A percentile compares a stretch with the other conserved stretches of the same genome.
Conservation (phyloP, 2,888 invertebrate species). For the Pollenia angustigena region DNA sequence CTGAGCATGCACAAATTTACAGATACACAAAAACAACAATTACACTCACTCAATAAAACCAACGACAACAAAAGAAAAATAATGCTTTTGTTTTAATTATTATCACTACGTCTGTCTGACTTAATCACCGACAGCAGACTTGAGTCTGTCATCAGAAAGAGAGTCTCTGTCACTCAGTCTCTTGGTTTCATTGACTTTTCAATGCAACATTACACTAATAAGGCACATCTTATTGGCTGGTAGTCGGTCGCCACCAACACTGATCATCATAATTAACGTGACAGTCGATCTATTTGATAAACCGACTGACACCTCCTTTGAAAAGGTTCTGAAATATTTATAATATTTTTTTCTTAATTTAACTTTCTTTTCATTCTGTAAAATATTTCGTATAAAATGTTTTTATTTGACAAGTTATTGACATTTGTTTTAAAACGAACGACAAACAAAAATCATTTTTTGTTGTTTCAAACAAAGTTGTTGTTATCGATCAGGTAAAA, state of each 20-base stretch:
- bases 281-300: background rate
- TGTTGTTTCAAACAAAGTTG: conserved; percentile 40
- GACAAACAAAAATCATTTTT: conserved; percentile 17
- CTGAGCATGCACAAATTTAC: conserved; percentile 26
- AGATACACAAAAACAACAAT: conserved; percentile 15
- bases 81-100: conserved; percentile 51
- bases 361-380: background rate
- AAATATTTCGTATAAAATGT: conserved; percentile 10
- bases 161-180: background rate
- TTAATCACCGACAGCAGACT: conserved; percentile 25
- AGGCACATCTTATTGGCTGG: background rate
- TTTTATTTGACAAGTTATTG: conserved; percentile 63
- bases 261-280: conserved; percentile 13
- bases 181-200: background rate
- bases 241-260: conserved; percentile 19
- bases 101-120: background rate
- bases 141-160: background rate
- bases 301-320: background rate
- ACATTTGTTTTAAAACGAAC: conserved; percentile 49
- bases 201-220: background rate
- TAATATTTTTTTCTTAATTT: conserved; percentile 24
- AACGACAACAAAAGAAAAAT: background rate
- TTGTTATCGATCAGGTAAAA: conserved; percentile 73
- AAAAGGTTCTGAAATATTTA: conserved; percentile 17
- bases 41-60: conserved; percentile 23